A percentile compares a stretch with the other conserved stretches of the same genome.
Evolutionary conservation across 2,888 invertebrate genomes (phyloP).

Genomic region (Zootermopsis nevadensis): DNA sequence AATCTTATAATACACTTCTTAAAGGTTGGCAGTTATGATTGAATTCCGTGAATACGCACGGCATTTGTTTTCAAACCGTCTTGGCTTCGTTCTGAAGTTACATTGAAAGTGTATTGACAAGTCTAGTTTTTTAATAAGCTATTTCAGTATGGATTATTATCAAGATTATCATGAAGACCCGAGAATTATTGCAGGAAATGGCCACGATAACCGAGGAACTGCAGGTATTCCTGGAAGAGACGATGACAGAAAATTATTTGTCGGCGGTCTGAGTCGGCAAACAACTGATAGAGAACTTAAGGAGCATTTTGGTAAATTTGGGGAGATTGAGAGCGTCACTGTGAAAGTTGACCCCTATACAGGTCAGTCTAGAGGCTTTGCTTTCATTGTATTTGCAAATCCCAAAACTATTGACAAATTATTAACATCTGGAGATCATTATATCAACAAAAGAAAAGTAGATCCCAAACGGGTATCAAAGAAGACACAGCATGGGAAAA

Average conservation of each 20-base stretch:
- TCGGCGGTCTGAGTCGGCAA: conserved; percentile 73
- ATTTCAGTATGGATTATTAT: conserved; percentile 50
- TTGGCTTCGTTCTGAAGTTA: conserved; percentile 25
- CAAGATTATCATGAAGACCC: conserved; percentile 47
- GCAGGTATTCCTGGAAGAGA: conserved; percentile 62
- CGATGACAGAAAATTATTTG: conserved; percentile 72
- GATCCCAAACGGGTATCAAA: conserved; percentile 75
- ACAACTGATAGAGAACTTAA: conserved; percentile 70
- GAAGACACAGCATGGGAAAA: conserved; percentile 71
- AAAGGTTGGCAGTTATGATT: conserved; percentile 22
- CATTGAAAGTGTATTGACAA: conserved; percentile 23
- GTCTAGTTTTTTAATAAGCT: background rate
- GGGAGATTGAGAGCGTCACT: conserved; percentile 71
- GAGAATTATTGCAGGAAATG: conserved; percentile 48
- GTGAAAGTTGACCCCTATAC: conserved; percentile 74
- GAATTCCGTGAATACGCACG: conserved; percentile 31
- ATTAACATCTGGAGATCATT: conserved; percentile 67
- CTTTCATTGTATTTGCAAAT: conserved; percentile 72
- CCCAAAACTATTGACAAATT: conserved; percentile 69
- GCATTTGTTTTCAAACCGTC: conserved; percentile 40
- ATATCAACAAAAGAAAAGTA: conserved; percentile 72
- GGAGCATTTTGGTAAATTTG: conserved; percentile 73
- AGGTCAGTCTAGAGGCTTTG: conserved; percentile 73
- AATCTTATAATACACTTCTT: no score
- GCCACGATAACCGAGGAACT: conserved; percentile 54